Evolutionary conservation across 2,888 invertebrate species (phyloP), one percentile per base, ranked within the genome.

Genomic region (Dyspetes luteomarginatus): DNA sequence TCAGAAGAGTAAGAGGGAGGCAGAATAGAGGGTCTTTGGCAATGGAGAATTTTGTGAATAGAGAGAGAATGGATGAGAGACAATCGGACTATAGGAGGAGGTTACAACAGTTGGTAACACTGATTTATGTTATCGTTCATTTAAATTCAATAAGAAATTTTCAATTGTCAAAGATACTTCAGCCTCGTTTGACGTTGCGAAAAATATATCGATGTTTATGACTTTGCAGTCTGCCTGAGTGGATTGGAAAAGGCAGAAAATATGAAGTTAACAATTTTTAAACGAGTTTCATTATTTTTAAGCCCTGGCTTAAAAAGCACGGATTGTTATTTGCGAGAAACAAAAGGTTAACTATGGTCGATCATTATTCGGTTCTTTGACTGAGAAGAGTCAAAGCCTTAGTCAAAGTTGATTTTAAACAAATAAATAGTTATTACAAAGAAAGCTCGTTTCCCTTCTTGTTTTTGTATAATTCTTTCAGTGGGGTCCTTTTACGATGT

Each of bases 1-100:
- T 80, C 58, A 48, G 45, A 41, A 68, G 50, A 60, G 55, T 19
- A 48, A 12, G n/a, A 1, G 28, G 28, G 22, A 30, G 30, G 17
- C 50, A 24, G 17, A 28, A 36, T 7, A 56, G 26, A 15, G n/a
- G 65, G 24, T 15, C 36, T 22, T 55, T 12, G 28, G 22, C 12
- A 55, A 45, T 30, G 56, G 50, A 65, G 58, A 48, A 24, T 36
- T 58, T 71, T 60, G 30, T 52, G 75, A 80, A 75, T 74, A 41
- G 78, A 45, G 30, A 43, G 30, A 43, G 56, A 52, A 67, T 56
- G 55, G 62, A 68, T 45, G 55, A n/a, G 26, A 55, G 68, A 68
- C 62, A 68, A 74, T 79, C 62, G 17, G 68, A 56, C 62, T 30
- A n/a, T n/a, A 30, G 41, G 48, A 52, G 43, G 24, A 7, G 24